These are phyloP conservation scores for Trachythela sp. DNA, from an alignment of 64 coral and sea anemone species.

Conservation along the genomic window DNA sequence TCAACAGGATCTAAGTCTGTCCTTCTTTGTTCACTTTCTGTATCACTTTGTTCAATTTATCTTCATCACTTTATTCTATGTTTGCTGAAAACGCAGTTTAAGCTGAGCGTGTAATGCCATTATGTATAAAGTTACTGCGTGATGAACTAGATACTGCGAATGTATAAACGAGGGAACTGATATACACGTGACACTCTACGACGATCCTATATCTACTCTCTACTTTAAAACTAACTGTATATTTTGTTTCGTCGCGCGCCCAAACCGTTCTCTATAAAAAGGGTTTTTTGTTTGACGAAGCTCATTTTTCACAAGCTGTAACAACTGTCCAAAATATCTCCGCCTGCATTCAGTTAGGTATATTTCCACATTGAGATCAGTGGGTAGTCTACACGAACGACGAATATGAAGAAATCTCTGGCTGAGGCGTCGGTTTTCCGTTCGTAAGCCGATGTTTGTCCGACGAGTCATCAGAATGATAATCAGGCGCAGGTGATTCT, in stretches of 20 bases:
- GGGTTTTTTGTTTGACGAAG: too few species aligned
- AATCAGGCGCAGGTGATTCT: neutral
- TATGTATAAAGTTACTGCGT: neutral
- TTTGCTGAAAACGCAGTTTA: neutral
- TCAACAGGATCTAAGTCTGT: too few species aligned
- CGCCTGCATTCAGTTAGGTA: neutral
- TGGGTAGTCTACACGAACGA: neutral
- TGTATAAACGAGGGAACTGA: neutral
- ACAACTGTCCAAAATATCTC: neutral
- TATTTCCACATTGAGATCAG: neutral
- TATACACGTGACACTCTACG: too few species aligned
- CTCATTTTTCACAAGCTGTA: too few species aligned
- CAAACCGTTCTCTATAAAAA: too few species aligned
- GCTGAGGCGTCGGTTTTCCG: neutral
- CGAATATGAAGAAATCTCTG: conserved; percentile 15
- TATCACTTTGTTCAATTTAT: too few species aligned
- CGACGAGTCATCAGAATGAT: neutral
- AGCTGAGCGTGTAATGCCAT: neutral
- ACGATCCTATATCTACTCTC: too few species aligned
- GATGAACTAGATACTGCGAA: neutral
- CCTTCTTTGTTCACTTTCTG: too few species aligned
- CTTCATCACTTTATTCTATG: too few species aligned
- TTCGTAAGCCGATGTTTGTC: neutral
- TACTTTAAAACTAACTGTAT: too few species aligned
- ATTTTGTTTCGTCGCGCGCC: too few species aligned